phyloP scores from a whole-genome alignment of 2,888 invertebrate species.

The Orthosia cruda region DNA sequence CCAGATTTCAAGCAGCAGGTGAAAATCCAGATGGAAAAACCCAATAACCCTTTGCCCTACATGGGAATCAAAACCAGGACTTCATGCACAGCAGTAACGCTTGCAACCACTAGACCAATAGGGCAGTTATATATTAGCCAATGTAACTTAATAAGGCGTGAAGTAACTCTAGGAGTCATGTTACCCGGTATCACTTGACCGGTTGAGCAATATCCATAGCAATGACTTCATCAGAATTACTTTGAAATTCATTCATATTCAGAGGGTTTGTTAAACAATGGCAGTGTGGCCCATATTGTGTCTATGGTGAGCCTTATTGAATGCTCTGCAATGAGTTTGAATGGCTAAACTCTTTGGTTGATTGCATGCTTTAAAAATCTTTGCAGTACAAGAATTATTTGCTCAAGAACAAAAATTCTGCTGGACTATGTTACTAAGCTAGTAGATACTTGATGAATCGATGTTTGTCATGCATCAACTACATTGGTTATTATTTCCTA shows the following conservation, averaged over 20 bases:
- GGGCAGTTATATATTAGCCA: constrained; percentile 10
- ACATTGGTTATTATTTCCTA: constrained; percentile 19
- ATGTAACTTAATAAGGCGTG: constrained; percentile 53
- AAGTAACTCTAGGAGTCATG: constrained; percentile 43
- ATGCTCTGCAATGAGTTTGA: constrained; percentile 10
- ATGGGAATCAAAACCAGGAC: too few relatives aligned
- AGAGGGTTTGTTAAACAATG: constrained; percentile 18
- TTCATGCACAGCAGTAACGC: too few relatives aligned
- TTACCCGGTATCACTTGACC: constrained; percentile 41
- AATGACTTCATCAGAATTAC: constrained; percentile 38
- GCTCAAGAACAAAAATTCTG: not conserved
- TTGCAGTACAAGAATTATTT: not conserved
- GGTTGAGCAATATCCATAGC: constrained; percentile 38
- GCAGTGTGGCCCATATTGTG: not conserved
- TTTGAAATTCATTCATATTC: constrained; percentile 42
- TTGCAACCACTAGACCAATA: too few relatives aligned
- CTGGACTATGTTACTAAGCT: not conserved
- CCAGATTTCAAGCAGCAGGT: too few relatives aligned
- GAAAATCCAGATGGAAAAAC: too few relatives aligned
- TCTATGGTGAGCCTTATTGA: not conserved
- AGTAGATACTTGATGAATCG: not conserved
- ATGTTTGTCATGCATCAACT: constrained; percentile 5
- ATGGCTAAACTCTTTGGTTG: not conserved
- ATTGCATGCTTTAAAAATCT: not conserved
- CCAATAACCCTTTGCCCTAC: too few relatives aligned